Base-by-base conservation (phyloP, 2,888 invertebrate species). In the Congeria kusceri region DNA sequence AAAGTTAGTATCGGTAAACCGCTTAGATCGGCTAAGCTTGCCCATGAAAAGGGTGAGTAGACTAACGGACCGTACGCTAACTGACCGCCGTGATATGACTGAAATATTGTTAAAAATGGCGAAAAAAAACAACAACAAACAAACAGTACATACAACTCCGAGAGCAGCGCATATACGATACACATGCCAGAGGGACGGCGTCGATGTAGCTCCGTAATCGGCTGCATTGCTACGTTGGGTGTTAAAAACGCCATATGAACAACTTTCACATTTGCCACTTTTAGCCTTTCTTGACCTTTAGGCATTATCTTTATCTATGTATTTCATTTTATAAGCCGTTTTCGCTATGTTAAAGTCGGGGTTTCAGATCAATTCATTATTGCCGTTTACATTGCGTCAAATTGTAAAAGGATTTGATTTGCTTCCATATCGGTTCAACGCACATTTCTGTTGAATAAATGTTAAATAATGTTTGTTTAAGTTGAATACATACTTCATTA, bases 231-330 rank as follows among this genome's bases (percentile, higher is more conserved):
- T 53, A 9, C 53, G 53, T 53, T 25, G 53, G 9, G 53, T 15
- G 20, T 5, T 25, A 20, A 9, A 25, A 23, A 13, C 11, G 46
- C 53, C 9, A 18, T 25, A 25, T 53, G 53, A 53, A 53, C 70
- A 56, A 62, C 63, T 70, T 70, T 70, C 57, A 29, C 70, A 70
- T 70, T 62, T 53, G 62, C 62, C 56, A 70, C 62, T 70, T 53
- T 56, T 56, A 56, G 29, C 56, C 70, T 25, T 23, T 32, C 57
- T 68, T 58, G 58, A 68, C 67, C 39, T 56, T 25, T 66, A 66
- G 7, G 29, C n/a, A 11, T 53, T 39, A 20, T 25, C 53, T 1
- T 53, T 15, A 53, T 53, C 53, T 18, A 53, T 9, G 9, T 20
- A 53, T 5, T 53, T 15, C 25, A 53, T 11, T 5, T 53, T 53